Percentiles rank a stretch among this genome's conserved stretches.
Evolutionary conservation across 1,140 invertebrate genomes (phyloP).

Genomic region (Scaptomyza pallida): DNA sequence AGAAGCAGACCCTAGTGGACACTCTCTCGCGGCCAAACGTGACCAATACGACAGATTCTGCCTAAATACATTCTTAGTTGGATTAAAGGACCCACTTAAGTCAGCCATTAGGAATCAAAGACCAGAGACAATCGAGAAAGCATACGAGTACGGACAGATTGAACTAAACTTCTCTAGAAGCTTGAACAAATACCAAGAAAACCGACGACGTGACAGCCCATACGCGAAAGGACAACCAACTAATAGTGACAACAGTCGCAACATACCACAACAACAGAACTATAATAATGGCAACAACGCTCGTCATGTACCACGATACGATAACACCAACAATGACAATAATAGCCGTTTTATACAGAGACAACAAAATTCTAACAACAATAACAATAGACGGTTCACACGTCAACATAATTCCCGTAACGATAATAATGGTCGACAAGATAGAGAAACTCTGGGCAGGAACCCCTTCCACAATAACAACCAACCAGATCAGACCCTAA

Average conservation of each 20-base stretch:
- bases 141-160: too few species aligned
- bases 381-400: constrained; percentile 10
- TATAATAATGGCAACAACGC: constrained; percentile 29
- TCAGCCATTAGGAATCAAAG: too few species aligned
- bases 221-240: constrained; percentile 13
- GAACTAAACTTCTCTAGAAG: too few species aligned
- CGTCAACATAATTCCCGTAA: constrained; percentile 32
- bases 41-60: too few species aligned
- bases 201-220: too few species aligned
- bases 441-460: too few species aligned
- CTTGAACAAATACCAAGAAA: too few species aligned
- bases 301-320: constrained; percentile 9
- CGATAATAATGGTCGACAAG: constrained; percentile 21
- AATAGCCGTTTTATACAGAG: constrained; percentile 11
- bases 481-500: constrained; percentile 20
- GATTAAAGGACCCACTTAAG: too few species aligned
- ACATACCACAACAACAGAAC: constrained; percentile 30
- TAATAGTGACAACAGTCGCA: constrained; percentile 19
- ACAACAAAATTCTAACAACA: constrained; percentile 1
- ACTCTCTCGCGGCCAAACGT: too few species aligned
- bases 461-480: constrained; percentile 9
- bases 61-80: too few species aligned
- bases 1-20: too few species aligned
- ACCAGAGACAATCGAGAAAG: too few species aligned
- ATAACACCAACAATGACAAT: constrained; percentile 1